These are phyloP conservation scores for Acrocephalus kingi DNA, from an alignment of 2,113 vertebrate species.

Conservation along the genomic window DNA sequence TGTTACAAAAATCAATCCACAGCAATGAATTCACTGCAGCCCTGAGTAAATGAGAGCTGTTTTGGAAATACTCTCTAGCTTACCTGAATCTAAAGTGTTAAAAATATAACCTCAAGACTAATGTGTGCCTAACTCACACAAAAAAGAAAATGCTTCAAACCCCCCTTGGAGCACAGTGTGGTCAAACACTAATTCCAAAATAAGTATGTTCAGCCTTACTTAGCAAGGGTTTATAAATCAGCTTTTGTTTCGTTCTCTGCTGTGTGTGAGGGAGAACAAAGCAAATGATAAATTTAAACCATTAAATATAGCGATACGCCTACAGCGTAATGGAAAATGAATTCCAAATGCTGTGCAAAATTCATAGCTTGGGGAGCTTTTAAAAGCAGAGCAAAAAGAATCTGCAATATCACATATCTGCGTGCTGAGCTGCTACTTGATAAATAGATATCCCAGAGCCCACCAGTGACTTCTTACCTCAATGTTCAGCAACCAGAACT, in stretches of 20 bases:
- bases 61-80: not conserved
- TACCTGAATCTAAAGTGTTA: constrained; percentile 40
- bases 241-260: constrained; percentile 47
- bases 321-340: constrained; percentile 11
- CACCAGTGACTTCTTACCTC: constrained; percentile 80
- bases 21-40: not conserved
- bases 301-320: constrained; percentile 32
- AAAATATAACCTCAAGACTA: constrained; percentile 26
- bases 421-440: not conserved
- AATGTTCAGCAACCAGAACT: constrained; percentile 96
- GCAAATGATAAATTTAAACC: constrained; percentile 55
- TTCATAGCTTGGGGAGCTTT: constrained; percentile 12
- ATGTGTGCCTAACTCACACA: not conserved
- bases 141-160: constrained; percentile 30
- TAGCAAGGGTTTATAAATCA: constrained; percentile 52
- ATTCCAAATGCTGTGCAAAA: constrained; percentile 43
- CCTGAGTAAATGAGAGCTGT: not conserved
- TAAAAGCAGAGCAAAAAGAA: constrained; percentile 8
- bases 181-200: constrained; percentile 62
- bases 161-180: constrained; percentile 22
- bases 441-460: not conserved
- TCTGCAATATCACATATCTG: not conserved
- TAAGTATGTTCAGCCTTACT: constrained; percentile 47
- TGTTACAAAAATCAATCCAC: not conserved
- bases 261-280: constrained; percentile 40